These are phyloP conservation scores for Saturnia pavonia DNA, from an alignment of 2,888 invertebrate species.

Conservation along the genomic window DNA sequence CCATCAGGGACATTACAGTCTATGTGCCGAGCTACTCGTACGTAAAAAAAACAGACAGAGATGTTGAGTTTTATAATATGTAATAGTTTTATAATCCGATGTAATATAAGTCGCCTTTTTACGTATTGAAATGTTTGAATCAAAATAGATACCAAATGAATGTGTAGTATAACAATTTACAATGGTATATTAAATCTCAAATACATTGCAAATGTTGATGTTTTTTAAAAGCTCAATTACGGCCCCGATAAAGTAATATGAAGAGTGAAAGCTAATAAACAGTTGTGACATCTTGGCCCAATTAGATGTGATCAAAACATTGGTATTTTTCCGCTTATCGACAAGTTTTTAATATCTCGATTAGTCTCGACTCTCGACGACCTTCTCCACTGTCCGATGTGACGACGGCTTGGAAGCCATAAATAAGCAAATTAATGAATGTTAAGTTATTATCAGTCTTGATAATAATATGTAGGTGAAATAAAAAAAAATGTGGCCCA, in stretches of 20 bases:
- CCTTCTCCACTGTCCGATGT: not conserved
- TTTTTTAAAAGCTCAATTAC: not conserved
- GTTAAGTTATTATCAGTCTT: not conserved
- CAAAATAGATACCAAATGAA: too few species aligned
- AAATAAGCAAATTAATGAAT: not conserved
- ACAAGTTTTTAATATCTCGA: not conserved
- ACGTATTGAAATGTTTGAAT: too few species aligned
- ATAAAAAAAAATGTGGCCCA: not conserved
- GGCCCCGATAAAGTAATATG: not conserved
- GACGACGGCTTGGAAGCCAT: conserved; percentile 1
- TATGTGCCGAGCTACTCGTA: too few species aligned
- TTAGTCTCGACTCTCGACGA: conserved; percentile 1
- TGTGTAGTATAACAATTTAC: too few species aligned
- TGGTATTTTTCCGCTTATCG: conserved; percentile 18
- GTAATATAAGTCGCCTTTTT: too few species aligned
- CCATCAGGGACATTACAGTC: too few species aligned
- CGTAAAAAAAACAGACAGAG: too few species aligned
- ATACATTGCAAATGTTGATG: too few species aligned
- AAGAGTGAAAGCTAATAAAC: not conserved
- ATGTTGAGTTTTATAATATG: too few species aligned
- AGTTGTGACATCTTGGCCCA: conserved; percentile 10
- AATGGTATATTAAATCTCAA: too few species aligned
- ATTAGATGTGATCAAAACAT: conserved; percentile 13
- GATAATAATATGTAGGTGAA: not conserved
- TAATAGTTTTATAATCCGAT: too few species aligned